phyloP scores from a whole-genome alignment of 64 coral and sea anemone species.

The Porites australiensis region DNA sequence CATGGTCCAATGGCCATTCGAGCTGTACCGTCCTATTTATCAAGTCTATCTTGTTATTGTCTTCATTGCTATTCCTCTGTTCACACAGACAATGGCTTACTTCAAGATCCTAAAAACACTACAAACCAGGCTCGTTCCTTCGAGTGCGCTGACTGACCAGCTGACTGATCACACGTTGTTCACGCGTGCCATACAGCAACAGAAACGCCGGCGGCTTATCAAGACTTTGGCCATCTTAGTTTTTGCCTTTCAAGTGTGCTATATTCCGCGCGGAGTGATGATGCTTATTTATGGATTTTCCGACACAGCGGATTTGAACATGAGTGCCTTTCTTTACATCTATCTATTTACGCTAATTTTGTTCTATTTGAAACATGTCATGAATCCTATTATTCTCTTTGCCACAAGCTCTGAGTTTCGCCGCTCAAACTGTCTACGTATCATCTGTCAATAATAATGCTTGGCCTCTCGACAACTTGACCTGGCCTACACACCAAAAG shows the following conservation, averaged over 20 bases:
- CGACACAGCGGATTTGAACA: neutral
- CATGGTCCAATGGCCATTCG: conserved; percentile 13
- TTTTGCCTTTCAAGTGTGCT: conserved; percentile 84
- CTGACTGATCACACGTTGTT: neutral
- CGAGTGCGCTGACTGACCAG: neutral
- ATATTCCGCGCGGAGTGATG: conserved; percentile 81
- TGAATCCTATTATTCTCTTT: conserved; percentile 91
- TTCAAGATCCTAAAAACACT: conserved; percentile 44
- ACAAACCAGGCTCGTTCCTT: conserved; percentile 16
- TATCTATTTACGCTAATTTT: conserved; percentile 61
- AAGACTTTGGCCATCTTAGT: conserved; percentile 81
- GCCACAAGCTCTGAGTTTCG: conserved; percentile 83
- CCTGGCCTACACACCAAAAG: too few species aligned
- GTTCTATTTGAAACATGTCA: conserved; percentile 89
- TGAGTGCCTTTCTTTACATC: conserved; percentile 33
- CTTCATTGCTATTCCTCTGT: conserved; percentile 56
- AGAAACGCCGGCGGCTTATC: conserved; percentile 63
- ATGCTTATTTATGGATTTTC: conserved; percentile 68
- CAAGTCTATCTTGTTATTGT: conserved; percentile 49
- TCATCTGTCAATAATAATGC: neutral
- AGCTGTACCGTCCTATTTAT: conserved; percentile 51
- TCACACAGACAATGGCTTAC: conserved; percentile 39
- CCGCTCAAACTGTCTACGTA: conserved; percentile 25
- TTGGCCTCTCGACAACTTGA: too few species aligned
- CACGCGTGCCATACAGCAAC: conserved; percentile 18